Conservation (phyloP, 2,888 invertebrate genomes). For the Alcis repandata region DNA sequence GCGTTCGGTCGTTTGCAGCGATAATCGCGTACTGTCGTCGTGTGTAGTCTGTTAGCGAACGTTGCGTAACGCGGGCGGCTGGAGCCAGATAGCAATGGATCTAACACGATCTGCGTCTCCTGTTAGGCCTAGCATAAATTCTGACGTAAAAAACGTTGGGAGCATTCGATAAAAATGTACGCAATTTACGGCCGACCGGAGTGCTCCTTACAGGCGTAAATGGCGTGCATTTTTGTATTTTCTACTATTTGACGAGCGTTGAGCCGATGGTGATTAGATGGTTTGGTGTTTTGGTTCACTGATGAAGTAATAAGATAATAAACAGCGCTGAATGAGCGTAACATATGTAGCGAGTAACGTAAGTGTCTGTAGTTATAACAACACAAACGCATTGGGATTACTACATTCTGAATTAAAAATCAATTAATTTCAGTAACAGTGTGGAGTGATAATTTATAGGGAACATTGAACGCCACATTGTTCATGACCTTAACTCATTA, state of each 20-base stretch:
- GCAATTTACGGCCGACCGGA: too few relatives aligned
- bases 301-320: neutral
- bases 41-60: slow-evolving; percentile 39
- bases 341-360: neutral
- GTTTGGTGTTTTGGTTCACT: slow-evolving; percentile 2
- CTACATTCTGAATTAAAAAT: neutral
- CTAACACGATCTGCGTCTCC: slow-evolving; percentile 29
- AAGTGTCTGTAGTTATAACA: neutral
- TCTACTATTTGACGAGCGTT: too few relatives aligned
- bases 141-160: too few relatives aligned
- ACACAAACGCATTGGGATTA: neutral
- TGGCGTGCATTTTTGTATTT: too few relatives aligned
- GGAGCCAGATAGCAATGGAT: slow-evolving; percentile 60
- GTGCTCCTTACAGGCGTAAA: too few relatives aligned
- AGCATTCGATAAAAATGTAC: too few relatives aligned
- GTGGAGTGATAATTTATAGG: too few relatives aligned
- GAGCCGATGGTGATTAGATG: too few relatives aligned
- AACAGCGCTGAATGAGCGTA: neutral
- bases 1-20: slow-evolving; percentile 49
- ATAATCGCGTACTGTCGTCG: slow-evolving; percentile 48
- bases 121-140: too few relatives aligned
- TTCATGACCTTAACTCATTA: neutral
- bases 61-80: slow-evolving; percentile 63
- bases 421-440: neutral
- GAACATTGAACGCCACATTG: neutral